Evolutionary conservation across 2,888 invertebrate genomes (phyloP), one percentile per base, ranked within the genome.

Genomic region (Pachydiplax longipennis): DNA sequence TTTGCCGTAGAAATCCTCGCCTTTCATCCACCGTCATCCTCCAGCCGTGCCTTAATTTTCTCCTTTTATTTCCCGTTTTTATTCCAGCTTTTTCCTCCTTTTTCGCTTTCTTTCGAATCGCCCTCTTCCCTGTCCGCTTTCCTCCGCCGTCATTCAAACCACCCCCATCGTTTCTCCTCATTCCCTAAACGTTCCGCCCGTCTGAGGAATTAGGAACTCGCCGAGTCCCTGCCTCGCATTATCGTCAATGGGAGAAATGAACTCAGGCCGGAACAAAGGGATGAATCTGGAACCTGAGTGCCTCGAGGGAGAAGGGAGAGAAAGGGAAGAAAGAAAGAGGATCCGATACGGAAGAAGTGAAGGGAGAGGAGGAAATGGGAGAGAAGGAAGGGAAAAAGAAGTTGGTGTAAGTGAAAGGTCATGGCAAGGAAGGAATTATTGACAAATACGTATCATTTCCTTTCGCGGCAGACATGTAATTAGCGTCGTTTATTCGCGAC

Each of bases 161-260:
- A n/a, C n/a, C 73, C 73, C 73, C 12, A n/a, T 31, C 73, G n/a
- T 44, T 44, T 37, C 35, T 35, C 37, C 40, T n/a, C 61, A 10
- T 65, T 22, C 87, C 87, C 37, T 8, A 87, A 87, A 87, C 22
- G 37, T 13, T 87, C 65, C 87, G 37, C 61, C 61, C 40, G n/a
- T 61, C 61, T 48, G 61, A 65, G 37, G 87, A 40, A 87, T 87
- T 87, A 87, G 87, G 87, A 87, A 58, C 87, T 87, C 58, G 61
- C 87, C 22, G 61, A 61, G 87, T 61, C 61, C 61, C 37, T 22
- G 87, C 65, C 61, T 65, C 61, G 37, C 65, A 37, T 37, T 87
- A n/a, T 37, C 58, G 87, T 61, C 61, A 87, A 87, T 87, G 87
- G 65, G 87, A 87, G 87, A 87, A 87, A 87, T 61, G 87, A 87